Evolutionary conservation across 2,888 invertebrate genomes (phyloP), one percentile per base, ranked within the genome.

Genomic region (Strigamia maritima): DNA sequence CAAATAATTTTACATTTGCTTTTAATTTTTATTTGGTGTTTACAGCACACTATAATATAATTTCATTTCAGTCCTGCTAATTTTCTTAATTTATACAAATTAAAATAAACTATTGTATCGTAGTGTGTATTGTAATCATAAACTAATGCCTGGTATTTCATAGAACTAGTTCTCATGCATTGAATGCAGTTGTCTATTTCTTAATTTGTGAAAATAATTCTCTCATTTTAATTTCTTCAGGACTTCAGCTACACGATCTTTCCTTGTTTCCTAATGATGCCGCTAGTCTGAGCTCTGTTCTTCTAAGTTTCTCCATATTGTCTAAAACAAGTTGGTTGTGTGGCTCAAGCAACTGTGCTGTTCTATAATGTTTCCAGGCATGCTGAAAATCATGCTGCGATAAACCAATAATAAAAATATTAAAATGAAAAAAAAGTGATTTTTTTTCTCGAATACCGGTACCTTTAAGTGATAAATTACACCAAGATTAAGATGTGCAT

Each of bases 381-480:
- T 81, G 80, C 80, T 81, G 80, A 14, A 76, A 76, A 54, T 54
- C 54, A 4, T 54, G 54, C 54, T 54, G 24, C 16, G 26, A 74
- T 22, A 60, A 6, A 60, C 19, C 24, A 19, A 8, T 22, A 8
- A 22, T 6, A 8, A 24, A 22, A 60, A 60, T 60, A 60, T 6
- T 60, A 1, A 0, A 6, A 10, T 79, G 60, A 78, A 6, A 35
- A 8, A 35, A 35, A 35, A 44, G n/a, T n/a, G n/a, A n/a, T n/a
- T n/a, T n/a, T n/a, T n/a, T n/a, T n/a, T n/a, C n/a, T n/a, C n/a
- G n/a, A n/a, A n/a, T n/a, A n/a, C n/a, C n/a, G n/a, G n/a, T n/a
- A 81, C 82, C 79, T 80, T 81, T 75, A 82, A 79, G 49, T 82
- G 82, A 54, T 81, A 80, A 31, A 82, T 82, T 10, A 82, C 82